phyloP scores from a whole-genome alignment of 2,797 vertebrate genomes.

The Gobionotothen gibberifrons region DNA sequence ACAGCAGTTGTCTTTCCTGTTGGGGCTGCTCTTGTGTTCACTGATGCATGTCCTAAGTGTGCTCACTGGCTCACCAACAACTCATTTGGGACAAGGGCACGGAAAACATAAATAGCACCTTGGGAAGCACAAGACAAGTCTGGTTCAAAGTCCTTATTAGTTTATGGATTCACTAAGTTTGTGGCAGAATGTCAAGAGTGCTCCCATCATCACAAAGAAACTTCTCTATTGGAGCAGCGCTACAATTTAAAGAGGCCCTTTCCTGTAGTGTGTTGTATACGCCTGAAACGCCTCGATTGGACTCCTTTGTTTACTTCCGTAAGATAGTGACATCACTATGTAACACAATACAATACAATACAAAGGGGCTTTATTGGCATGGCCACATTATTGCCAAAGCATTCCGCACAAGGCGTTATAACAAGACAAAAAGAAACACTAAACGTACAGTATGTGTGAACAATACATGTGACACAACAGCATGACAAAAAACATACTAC shows the following conservation, averaged over 20 bases:
- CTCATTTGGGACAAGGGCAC: constrained; percentile 32
- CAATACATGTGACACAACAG: too few relatives aligned
- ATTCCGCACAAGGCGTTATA: too few relatives aligned
- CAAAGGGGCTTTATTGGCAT: too few relatives aligned
- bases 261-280: too few relatives aligned
- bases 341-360: too few relatives aligned
- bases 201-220: not conserved
- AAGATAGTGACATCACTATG: too few relatives aligned
- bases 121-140: not conserved
- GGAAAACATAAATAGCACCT: not conserved
- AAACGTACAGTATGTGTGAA: too few relatives aligned
- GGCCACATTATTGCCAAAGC: too few relatives aligned
- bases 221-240: not conserved
- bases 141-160: not conserved
- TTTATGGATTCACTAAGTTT: constrained; percentile 5
- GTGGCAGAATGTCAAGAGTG: not conserved
- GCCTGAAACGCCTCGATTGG: too few relatives aligned
- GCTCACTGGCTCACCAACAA: constrained; percentile 1
- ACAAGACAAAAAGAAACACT: too few relatives aligned
- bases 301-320: too few relatives aligned
- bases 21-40: constrained; percentile 3
- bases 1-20: constrained; percentile 13
- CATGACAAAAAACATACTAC: too few relatives aligned
- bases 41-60: constrained; percentile 28
- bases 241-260: not conserved